Percentiles rank a stretch among this genome's conserved stretches.
Conservation (phyloP, 2,888 invertebrate genomes). For the Eilema depressum region DNA sequence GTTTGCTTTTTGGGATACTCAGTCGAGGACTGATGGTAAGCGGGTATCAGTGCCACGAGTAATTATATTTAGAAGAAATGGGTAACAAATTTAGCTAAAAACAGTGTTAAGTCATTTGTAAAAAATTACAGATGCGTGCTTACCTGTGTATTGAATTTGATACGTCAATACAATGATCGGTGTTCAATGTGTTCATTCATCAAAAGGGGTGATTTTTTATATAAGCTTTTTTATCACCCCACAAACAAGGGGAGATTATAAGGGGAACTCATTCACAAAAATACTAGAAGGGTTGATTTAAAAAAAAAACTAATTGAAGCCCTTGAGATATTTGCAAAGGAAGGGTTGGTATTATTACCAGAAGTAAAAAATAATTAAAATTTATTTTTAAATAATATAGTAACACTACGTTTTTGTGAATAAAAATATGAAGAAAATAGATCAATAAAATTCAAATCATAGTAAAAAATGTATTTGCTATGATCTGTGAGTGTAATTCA, state of each 20-base stretch:
- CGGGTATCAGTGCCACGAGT: not conserved
- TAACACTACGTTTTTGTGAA: not conserved
- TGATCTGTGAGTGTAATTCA: too few species aligned
- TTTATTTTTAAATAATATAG: too few species aligned
- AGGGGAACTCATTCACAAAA: conserved; percentile 3
- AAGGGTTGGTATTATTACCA: not conserved
- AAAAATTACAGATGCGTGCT: not conserved
- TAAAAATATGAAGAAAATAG: not conserved
- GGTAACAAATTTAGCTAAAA: not conserved
- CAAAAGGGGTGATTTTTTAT: conserved; percentile 3
- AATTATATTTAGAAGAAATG: not conserved
- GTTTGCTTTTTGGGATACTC: not conserved
- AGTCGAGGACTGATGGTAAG: not conserved
- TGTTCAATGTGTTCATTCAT: conserved; percentile 5
- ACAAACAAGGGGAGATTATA: conserved; percentile 8
- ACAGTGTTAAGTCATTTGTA: not conserved
- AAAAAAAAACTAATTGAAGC: not conserved
- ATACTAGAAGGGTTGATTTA: conserved; percentile 10
- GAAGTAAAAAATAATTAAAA: not conserved
- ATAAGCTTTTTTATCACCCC: not conserved
- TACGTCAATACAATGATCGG: conserved; percentile 2
- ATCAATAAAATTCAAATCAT: not conserved
- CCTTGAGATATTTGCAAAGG: not conserved
- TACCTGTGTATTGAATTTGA: conserved; percentile 2
- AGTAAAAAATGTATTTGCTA: too few species aligned